A percentile compares a stretch with the other conserved stretches of the same genome.
Evolutionary conservation across 2,888 invertebrate genomes (phyloP).

Genomic region (Melieria picta): DNA sequence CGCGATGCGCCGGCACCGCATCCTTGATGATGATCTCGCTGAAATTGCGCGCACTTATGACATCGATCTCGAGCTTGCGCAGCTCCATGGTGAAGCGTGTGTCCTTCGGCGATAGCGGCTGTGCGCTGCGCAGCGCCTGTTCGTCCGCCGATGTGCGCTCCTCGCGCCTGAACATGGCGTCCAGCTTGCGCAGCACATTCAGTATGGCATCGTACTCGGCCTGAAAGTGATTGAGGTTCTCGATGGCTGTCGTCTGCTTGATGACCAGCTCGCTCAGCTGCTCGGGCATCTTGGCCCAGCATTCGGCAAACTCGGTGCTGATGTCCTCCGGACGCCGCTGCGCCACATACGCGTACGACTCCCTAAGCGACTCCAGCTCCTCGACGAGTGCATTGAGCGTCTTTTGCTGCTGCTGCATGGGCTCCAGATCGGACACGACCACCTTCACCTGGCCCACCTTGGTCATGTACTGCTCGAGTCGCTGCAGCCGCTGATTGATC

Average conservation of each 20-base stretch:
- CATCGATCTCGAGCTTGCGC: conserved; percentile 65
- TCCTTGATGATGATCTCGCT: conserved; percentile 64
- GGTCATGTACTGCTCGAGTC: conserved; percentile 54
- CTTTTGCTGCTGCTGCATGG: conserved; percentile 60
- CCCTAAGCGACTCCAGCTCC: conserved; percentile 53
- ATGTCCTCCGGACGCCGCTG: conserved; percentile 46
- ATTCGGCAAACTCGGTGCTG: conserved; percentile 54
- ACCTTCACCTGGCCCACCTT: conserved; percentile 53
- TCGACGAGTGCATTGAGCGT: conserved; percentile 57
- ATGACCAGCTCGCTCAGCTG: conserved; percentile 61
- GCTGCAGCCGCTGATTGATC: conserved; percentile 48
- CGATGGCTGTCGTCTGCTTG: conserved; percentile 65
- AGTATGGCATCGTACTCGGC: conserved; percentile 62
- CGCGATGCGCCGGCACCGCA: conserved; percentile 56
- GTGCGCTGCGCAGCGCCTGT: conserved; percentile 21
- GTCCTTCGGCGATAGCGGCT: conserved; percentile 14
- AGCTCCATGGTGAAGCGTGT: conserved; percentile 58
- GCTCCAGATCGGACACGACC: conserved; percentile 53
- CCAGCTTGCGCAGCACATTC: conserved; percentile 51
- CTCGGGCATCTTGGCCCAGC: conserved; percentile 60
- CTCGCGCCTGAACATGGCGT: conserved; percentile 39
- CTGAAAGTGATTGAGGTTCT: conserved; percentile 64
- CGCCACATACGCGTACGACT: conserved; percentile 50
- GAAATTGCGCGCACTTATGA: conserved; percentile 65
- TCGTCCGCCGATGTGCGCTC: conserved; percentile 28